Evolutionary conservation across 2,797 vertebrate genomes (phyloP).

Genomic region (Mareca penelope): DNA sequence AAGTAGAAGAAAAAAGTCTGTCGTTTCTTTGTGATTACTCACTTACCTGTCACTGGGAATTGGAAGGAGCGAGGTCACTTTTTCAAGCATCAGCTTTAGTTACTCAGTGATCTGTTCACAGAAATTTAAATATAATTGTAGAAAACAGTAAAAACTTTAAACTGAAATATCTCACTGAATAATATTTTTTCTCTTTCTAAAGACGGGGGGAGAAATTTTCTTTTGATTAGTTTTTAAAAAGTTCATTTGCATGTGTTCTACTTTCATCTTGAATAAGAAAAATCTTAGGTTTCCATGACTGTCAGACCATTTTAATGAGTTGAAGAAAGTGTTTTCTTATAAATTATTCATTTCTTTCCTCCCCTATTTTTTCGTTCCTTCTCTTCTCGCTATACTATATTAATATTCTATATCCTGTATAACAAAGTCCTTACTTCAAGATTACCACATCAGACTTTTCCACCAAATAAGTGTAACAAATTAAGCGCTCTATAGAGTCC

Average conservation of each 20-base stretch:
- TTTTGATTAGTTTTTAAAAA: constrained; percentile 8
- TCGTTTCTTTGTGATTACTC: not conserved
- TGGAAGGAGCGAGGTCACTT: not conserved
- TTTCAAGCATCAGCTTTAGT: not conserved
- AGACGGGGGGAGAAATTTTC: not conserved
- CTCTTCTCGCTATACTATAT: constrained; percentile 13
- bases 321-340: constrained; percentile 57
- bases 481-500: not conserved
- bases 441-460: not conserved
- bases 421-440: constrained; percentile 19
- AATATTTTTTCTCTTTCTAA: not conserved
- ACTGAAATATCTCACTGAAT: not conserved
- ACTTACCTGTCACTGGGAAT: not conserved
- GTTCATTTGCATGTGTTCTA: constrained; percentile 52
- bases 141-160: not conserved
- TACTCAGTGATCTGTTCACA: not conserved
- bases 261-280: constrained; percentile 44
- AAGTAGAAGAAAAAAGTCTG: not conserved
- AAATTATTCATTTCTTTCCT: constrained; percentile 59
- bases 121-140: not conserved
- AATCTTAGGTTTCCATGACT: constrained; percentile 37
- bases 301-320: constrained; percentile 56
- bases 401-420: not conserved
- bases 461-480: not conserved
- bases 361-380: constrained; percentile 10